Percentiles rank a stretch among this genome's conserved stretches.
These are phyloP conservation scores for Pao palembangensis DNA, from an alignment of 2,113 vertebrate species.

Conservation along the genomic window DNA sequence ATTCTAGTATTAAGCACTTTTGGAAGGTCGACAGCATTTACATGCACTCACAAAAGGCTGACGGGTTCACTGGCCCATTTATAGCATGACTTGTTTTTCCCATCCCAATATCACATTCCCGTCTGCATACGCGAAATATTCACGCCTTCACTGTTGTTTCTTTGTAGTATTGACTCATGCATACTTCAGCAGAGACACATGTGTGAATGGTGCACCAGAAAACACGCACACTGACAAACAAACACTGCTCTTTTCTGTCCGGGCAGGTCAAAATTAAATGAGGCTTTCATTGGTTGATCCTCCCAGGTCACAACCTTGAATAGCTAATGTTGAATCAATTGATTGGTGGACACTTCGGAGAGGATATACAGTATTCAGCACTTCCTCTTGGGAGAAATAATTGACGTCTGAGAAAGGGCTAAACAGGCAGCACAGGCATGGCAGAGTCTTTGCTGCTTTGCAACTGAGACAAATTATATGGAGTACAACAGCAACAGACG, in stretches of 20 bases:
- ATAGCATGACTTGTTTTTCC: slow-evolving; percentile 8
- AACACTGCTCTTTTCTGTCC: slow-evolving; percentile 17
- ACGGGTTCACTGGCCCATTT: not conserved
- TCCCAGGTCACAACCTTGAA: slow-evolving; percentile 52
- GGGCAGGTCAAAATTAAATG: slow-evolving; percentile 58
- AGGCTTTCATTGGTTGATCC: slow-evolving; percentile 49
- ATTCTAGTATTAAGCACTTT: slow-evolving; percentile 26
- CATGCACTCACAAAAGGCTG: slow-evolving; percentile 22
- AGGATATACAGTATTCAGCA: slow-evolving; percentile 18
- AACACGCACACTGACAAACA: slow-evolving; percentile 9
- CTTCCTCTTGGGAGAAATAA: slow-evolving; percentile 22
- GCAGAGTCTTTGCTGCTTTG: not conserved
- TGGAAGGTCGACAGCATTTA: slow-evolving; percentile 55
- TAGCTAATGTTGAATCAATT: slow-evolving; percentile 48
- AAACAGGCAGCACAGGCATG: not conserved
- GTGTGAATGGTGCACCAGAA: not conserved
- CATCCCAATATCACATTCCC: not conserved
- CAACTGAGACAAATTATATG: not conserved
- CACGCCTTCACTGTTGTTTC: no score
- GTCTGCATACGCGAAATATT: not conserved
- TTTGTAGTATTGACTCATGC: not conserved
- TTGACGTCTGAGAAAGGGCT: slow-evolving; percentile 7
- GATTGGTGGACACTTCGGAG: slow-evolving; percentile 49
- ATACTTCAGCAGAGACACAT: not conserved
- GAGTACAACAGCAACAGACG: not conserved